phyloP scores from a whole-genome alignment of 2,888 invertebrate species.

The Pollenia angustigena region DNA sequence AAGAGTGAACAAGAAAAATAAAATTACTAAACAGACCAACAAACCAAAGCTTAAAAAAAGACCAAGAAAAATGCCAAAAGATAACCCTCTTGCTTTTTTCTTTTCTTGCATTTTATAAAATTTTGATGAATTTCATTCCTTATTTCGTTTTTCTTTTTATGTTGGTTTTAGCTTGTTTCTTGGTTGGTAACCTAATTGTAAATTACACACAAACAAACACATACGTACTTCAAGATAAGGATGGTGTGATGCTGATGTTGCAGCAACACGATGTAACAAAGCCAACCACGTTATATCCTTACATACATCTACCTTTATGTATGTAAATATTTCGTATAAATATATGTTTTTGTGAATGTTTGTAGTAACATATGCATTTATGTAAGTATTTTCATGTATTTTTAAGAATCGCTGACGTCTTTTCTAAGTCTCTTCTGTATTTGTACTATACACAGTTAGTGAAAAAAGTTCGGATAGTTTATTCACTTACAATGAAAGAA shows the following conservation, averaged over 20 bases:
- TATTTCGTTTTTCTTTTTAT: conserved; percentile 3
- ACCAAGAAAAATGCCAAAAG: conserved; percentile 28
- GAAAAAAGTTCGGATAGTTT: conserved; percentile 42
- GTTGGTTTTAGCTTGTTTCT: conserved; percentile 17
- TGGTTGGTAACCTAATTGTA: conserved; percentile 16
- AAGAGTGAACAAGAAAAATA: not conserved
- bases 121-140: conserved; percentile 66
- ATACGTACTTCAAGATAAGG: not conserved
- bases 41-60: not conserved
- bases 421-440: conserved; percentile 38
- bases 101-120: conserved; percentile 56
- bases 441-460: not conserved
- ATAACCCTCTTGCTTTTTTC: conserved; percentile 53
- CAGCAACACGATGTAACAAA: conserved; percentile 1
- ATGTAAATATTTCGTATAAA: not conserved
- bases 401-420: conserved; percentile 32
- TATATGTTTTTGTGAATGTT: not conserved
- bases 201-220: conserved; percentile 8
- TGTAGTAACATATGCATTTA: not conserved
- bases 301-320: not conserved
- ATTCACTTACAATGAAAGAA: conserved; percentile 56
- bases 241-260: not conserved
- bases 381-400: not conserved
- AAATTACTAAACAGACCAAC: not conserved
- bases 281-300: not conserved